These are phyloP conservation scores for Carabus problematicus DNA, from an alignment of 2,888 invertebrate species.

Conservation along the genomic window DNA sequence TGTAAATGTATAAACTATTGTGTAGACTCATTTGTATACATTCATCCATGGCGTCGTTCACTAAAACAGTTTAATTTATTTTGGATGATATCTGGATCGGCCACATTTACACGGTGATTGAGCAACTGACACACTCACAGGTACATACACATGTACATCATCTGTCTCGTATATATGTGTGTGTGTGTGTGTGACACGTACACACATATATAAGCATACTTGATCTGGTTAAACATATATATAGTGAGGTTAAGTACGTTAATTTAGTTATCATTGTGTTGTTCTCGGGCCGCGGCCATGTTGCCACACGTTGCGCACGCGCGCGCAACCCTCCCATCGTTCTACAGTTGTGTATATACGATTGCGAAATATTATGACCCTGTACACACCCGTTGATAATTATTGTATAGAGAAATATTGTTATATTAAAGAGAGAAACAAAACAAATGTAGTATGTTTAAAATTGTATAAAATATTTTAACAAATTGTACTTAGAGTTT, in stretches of 20 bases:
- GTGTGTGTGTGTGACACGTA: too few relatives aligned
- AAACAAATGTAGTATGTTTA: conserved; percentile 24
- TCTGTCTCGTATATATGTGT: background rate
- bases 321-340: background rate
- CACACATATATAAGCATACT: background rate
- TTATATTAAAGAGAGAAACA: conserved; percentile 33
- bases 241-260: conserved; percentile 19
- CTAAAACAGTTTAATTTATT: conserved; percentile 38
- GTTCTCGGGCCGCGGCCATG: conserved; percentile 20
- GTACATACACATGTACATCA: conserved; percentile 15
- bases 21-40: conserved; percentile 30
- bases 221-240: conserved; percentile 27
- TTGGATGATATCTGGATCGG: background rate
- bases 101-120: conserved; percentile 6
- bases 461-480: conserved; percentile 43
- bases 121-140: background rate
- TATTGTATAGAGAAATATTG: conserved; percentile 41
- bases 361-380: conserved; percentile 30
- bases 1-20: conserved; percentile 28
- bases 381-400: conserved; percentile 40
- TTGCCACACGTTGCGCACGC: conserved; percentile 2
- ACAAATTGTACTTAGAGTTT: conserved; percentile 40
- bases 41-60: conserved; percentile 20
- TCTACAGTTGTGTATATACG: conserved; percentile 34
- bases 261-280: conserved; percentile 37